A percentile compares a stretch with the other conserved stretches of the same genome.
Evolutionary conservation across 1,140 invertebrate species (phyloP).

Genomic region (Goniozus legneri): DNA sequence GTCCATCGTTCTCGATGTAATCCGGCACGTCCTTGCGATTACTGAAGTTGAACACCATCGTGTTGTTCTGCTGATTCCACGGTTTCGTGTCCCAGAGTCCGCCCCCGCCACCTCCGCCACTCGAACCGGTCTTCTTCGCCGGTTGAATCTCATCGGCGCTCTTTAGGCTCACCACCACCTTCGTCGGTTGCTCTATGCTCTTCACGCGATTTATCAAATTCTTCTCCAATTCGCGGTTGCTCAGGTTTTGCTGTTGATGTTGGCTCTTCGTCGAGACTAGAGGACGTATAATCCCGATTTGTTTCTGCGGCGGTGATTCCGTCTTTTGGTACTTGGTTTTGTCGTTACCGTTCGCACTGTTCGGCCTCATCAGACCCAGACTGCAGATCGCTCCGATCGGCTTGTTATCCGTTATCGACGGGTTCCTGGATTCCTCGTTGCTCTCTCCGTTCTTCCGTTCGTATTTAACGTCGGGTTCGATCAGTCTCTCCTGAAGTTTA

Average conservation of each 20-base stretch:
- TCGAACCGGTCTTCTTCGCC: slow-evolving; percentile 38
- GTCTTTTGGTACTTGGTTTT: slow-evolving; percentile 39
- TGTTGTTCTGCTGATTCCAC: slow-evolving; percentile 61
- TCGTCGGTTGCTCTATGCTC: slow-evolving; percentile 58
- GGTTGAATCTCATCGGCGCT: slow-evolving; percentile 49
- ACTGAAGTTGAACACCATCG: slow-evolving; percentile 85
- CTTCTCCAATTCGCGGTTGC: slow-evolving; percentile 66
- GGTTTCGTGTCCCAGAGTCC: slow-evolving; percentile 56
- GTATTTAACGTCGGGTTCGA: slow-evolving; percentile 5
- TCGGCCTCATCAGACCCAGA: slow-evolving; percentile 34
- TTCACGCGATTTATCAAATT: slow-evolving; percentile 69
- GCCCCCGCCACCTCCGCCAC: slow-evolving; percentile 30
- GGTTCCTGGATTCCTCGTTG: slow-evolving; percentile 10
- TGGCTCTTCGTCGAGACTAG: slow-evolving; percentile 54
- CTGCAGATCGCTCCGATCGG: slow-evolving; percentile 40
- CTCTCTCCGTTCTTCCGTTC: background rate
- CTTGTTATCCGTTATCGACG: slow-evolving; percentile 22
- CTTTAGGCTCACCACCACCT: slow-evolving; percentile 52
- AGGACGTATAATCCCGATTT: slow-evolving; percentile 62
- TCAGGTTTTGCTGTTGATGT: slow-evolving; percentile 51
- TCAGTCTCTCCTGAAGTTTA: slow-evolving; percentile 17
- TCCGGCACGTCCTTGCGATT: slow-evolving; percentile 79
- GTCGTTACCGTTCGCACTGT: slow-evolving; percentile 39
- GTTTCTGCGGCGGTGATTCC: slow-evolving; percentile 50
- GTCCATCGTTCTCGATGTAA: slow-evolving; percentile 86